Conservation (phyloP, 1,140 invertebrate genomes). For the Atta cephalotes region DNA sequence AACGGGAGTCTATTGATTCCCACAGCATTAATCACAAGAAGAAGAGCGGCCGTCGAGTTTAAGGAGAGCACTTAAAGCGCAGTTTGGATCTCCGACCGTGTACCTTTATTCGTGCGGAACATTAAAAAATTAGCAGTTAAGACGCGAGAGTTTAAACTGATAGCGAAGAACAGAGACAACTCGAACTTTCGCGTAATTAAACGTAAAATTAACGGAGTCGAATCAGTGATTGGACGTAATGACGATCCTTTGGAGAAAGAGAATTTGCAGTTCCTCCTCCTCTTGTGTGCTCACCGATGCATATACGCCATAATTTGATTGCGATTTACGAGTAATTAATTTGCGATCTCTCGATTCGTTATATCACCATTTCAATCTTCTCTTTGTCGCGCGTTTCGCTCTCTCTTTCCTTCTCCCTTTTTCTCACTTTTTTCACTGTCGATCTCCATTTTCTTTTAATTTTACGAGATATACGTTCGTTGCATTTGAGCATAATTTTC, state of each 20-base stretch:
- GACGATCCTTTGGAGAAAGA: neutral
- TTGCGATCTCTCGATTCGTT: conserved; percentile 44
- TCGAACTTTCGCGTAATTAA: conserved; percentile 64
- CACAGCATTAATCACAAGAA: conserved; percentile 29
- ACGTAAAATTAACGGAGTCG: conserved; percentile 63
- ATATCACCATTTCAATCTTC: conserved; percentile 43
- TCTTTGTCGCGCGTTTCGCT: neutral
- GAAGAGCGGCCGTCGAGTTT: conserved; percentile 15
- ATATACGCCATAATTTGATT: conserved; percentile 65
- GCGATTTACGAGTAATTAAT: conserved; percentile 74
- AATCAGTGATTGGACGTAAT: conserved; percentile 68
- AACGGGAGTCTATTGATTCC: conserved; percentile 54
- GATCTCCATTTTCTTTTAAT: conserved; percentile 43
- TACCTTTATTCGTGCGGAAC: conserved; percentile 28
- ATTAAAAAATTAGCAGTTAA: conserved; percentile 32
- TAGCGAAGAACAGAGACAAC: conserved; percentile 20
- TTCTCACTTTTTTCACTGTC: conserved; percentile 2
- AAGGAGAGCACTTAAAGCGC: conserved; percentile 38
- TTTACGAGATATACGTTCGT: conserved; percentile 54
- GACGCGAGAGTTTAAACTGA: conserved; percentile 20
- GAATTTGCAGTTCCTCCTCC: neutral
- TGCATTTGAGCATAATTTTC: conserved; percentile 27
- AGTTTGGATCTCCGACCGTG: conserved; percentile 6
- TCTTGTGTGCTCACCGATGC: neutral
- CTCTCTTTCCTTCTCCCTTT: neutral